Evolutionary conservation across 1,140 invertebrate species (phyloP).

Genomic region (Drosophila leontia): DNA sequence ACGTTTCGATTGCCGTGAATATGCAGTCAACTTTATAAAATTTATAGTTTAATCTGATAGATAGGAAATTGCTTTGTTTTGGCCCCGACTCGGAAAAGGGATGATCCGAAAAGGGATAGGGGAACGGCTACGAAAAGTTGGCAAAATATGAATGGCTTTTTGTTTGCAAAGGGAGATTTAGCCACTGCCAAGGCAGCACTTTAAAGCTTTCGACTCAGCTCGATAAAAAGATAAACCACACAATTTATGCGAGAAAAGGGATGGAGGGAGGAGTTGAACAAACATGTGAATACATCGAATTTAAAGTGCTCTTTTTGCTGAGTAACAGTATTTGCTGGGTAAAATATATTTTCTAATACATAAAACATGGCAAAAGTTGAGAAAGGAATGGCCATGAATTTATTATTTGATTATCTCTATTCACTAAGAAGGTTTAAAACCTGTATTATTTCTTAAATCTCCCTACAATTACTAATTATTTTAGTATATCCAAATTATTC

Average conservation of each 20-base stretch:
- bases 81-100: slow-evolving; percentile 15
- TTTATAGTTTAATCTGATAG: slow-evolving; percentile 83
- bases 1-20: slow-evolving; percentile 82
- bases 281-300: slow-evolving; percentile 8
- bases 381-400: not conserved
- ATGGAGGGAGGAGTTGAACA: not conserved
- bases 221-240: slow-evolving; percentile 61
- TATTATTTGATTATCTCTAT: not conserved
- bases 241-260: slow-evolving; percentile 52
- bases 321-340: not conserved
- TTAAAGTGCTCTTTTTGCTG: slow-evolving; percentile 1
- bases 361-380: slow-evolving; percentile 7
- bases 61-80: slow-evolving; percentile 83
- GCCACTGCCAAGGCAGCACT: slow-evolving; percentile 46
- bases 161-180: not conserved
- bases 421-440: not conserved
- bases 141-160: slow-evolving; percentile 51
- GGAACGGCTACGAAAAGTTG: slow-evolving; percentile 8
- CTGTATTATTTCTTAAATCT: too few relatives aligned
- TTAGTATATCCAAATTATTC: not conserved
- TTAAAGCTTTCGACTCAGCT: slow-evolving; percentile 60
- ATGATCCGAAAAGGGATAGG: not conserved
- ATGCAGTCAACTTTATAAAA: slow-evolving; percentile 83
- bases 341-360: slow-evolving; percentile 1
- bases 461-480: not conserved